Evolutionary conservation across 2,888 invertebrate genomes (phyloP).

Genomic region (Carterocephalus palaemon): DNA sequence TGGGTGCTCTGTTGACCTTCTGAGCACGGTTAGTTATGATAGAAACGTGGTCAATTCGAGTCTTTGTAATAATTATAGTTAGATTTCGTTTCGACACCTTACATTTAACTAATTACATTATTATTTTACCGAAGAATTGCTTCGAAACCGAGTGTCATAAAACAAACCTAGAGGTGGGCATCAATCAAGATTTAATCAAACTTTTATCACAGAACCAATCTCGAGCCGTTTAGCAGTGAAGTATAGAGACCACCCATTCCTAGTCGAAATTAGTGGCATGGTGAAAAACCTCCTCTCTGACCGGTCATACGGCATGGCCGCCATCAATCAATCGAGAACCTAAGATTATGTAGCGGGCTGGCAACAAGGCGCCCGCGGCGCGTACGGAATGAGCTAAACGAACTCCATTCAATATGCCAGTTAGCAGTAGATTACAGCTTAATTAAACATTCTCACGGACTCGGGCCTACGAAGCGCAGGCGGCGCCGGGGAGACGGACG

Average conservation of each 20-base stretch:
- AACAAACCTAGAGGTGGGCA: too few relatives aligned
- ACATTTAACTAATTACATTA: too few relatives aligned
- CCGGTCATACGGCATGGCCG: constrained; percentile 28
- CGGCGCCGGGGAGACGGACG: constrained; percentile 25
- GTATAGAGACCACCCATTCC: constrained; percentile 11
- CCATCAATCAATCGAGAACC: constrained; percentile 44
- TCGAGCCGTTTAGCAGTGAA: constrained; percentile 1
- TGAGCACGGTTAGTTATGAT: constrained; percentile 17
- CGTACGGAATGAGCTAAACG: constrained; percentile 27
- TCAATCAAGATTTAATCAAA: too few relatives aligned
- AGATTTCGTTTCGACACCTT: neutral
- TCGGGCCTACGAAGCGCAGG: constrained; percentile 28
- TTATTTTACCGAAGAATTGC: too few relatives aligned
- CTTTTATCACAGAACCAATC: constrained; percentile 1
- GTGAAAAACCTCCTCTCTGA: constrained; percentile 24
- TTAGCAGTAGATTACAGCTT: constrained; percentile 53
- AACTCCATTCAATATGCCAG: constrained; percentile 40
- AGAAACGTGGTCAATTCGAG: constrained; percentile 13
- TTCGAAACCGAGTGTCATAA: too few relatives aligned
- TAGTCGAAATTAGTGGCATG: constrained; percentile 24
- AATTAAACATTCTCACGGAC: constrained; percentile 54
- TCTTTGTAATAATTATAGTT: constrained; percentile 3
- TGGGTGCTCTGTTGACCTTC: constrained; percentile 7
- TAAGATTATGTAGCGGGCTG: constrained; percentile 38
- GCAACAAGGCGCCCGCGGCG: constrained; percentile 37